Evolutionary conservation across 2,888 invertebrate genomes (phyloP), one percentile per base, ranked within the genome.

Genomic region (Melanargia galathea): DNA sequence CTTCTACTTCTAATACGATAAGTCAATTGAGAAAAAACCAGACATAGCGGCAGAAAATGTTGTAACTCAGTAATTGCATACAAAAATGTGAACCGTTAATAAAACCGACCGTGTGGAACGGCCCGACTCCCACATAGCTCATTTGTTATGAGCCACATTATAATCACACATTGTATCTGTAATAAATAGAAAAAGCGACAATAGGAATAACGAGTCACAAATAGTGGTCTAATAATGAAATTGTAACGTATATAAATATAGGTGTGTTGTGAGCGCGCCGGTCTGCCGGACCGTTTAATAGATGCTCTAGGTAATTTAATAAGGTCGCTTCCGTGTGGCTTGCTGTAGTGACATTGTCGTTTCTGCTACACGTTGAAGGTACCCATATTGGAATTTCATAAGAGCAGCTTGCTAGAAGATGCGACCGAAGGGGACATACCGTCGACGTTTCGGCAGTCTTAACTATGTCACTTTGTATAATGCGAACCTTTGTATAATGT

Each of bases 131-230:
- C 87, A 84, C 86, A 83, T 80, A 82, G 76, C 80, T 82, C 84
- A 84, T 86, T 86, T 83, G 82, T 84, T 86, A 87, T 83, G 82
- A 82, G 83, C 81, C 80, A 85, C 87, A 86, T 86, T 85, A 89
- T 90, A 90, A 91, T 88, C 86, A 90, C 83, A 89, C 83, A 87
- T 86, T 88, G 86, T 88, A 83, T 78, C 76, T 78, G 83, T 87
- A 90, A 87, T 89, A 90, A 89, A 90, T 88, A 87, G 86, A 87
- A 89, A 90, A 87, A 86, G 87, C 87, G 87, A 90, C 90, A 90
- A 91, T 89, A 85, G 88, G 77, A 86, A 83, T 89, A 87, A 87
- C 86, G 80, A 89, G 82, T 82, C 83, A 86, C 84, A 88, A 88
- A 90, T 86, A 86, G 80, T 80, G 81, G 82, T 83, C 87, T 88